Evolutionary conservation across 2,888 invertebrate species (phyloP), one percentile per base, ranked within the genome.

Genomic region (Erannis defoliaria): DNA sequence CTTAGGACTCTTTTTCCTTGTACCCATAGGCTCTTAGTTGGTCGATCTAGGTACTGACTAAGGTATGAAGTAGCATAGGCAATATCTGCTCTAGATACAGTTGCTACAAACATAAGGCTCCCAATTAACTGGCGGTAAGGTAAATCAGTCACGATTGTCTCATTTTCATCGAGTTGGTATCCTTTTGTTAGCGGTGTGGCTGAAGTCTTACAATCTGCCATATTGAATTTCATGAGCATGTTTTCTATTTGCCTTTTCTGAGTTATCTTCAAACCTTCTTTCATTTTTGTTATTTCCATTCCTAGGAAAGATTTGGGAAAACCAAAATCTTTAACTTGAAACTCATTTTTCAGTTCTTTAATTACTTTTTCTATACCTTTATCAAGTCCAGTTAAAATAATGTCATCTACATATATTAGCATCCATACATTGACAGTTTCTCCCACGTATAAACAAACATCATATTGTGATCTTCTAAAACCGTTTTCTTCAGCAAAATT

Each of bases 61-160:
- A 31, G 12, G 12, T 31, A 31, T 2, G 31, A 31, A 5, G 6
- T 9, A 12, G 31, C 5, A 31, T 31, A 31, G 10, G 10, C 2
- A 4, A 53, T 42, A 14, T 53, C 42, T 5, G 53, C 19, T 19
- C 53, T 18, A 16, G 40, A 29, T 0, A 40, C 29, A 0, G 42
- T 42, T 18, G 53, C 31, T 8, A 42, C 29, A 33, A 9, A 53
- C 31, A 53, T 19, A 10, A 53, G 18, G 1, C 42, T 29, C 1
- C 53, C 53, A 9, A 42, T 42, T 12, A 42, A 8, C 9, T 53
- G 29, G n/a, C 38, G 23, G n/a, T 42, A 53, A 10, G 51, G 51
- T 31, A 53, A 14, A 5, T 53, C 16, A 1, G 26, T 35, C 10
- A 3, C 6, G 5, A 43, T 6, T 33, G 19, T 1, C n/a, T 43